These are phyloP conservation scores for Caenorhabditis drosophilae DNA, from an alignment of 2,888 invertebrate species.

Conservation along the genomic window DNA sequence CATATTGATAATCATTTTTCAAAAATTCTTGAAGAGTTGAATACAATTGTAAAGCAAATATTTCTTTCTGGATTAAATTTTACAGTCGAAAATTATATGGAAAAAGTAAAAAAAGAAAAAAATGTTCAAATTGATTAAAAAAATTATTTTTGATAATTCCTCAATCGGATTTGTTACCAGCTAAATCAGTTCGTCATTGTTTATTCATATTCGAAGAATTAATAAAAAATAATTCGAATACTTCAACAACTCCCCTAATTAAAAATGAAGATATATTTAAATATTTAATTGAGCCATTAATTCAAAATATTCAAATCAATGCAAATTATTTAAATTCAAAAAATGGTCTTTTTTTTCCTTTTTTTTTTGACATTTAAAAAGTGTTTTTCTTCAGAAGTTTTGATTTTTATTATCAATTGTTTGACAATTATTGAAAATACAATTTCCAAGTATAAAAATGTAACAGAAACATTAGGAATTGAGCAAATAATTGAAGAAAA, in stretches of 20 bases:
- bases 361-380: background rate
- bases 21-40: conserved; percentile 21
- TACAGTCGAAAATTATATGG: conserved; percentile 20
- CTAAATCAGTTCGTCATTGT: conserved; percentile 20
- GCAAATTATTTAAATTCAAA: conserved; percentile 17
- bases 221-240: conserved; percentile 10
- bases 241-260: conserved; percentile 10
- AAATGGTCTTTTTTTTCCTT: background rate
- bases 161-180: conserved; percentile 21
- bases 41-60: conserved; percentile 19
- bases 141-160: conserved; percentile 13
- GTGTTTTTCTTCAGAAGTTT: conserved; percentile 6
- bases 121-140: background rate
- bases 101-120: conserved; percentile 5
- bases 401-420: conserved; percentile 30
- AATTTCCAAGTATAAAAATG: background rate
- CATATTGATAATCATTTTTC: conserved; percentile 18
- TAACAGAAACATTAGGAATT: too few relatives aligned
- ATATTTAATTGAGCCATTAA: conserved; percentile 20
- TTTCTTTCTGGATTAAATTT: conserved; percentile 26
- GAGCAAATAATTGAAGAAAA: too few relatives aligned
- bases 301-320: conserved; percentile 27
- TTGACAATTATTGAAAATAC: conserved; percentile 15
- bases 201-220: conserved; percentile 17
- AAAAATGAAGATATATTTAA: conserved; percentile 22